Conservation (phyloP, 2,888 invertebrate species). For the Drosophila barbarae region DNA sequence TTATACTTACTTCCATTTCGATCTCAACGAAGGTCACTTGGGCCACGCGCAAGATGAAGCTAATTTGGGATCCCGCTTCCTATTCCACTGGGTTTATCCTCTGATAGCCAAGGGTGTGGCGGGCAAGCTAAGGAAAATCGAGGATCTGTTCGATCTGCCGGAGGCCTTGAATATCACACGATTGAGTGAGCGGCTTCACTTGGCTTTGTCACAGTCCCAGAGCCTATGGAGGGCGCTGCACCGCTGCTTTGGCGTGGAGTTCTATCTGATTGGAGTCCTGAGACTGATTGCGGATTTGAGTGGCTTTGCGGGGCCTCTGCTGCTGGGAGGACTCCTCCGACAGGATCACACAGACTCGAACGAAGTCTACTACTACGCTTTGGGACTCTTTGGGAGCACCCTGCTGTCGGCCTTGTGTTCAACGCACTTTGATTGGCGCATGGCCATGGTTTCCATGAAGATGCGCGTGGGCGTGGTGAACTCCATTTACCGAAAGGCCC, state of each 20-base stretch:
- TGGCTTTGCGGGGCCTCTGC: constrained; percentile 93
- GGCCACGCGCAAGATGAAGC: constrained; percentile 91
- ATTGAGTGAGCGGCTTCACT: constrained; percentile 75
- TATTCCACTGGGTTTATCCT: constrained; percentile 93
- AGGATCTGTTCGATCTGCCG: constrained; percentile 91
- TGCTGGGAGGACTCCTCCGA: constrained; percentile 89
- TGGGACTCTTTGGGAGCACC: constrained; percentile 84
- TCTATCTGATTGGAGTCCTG: constrained; percentile 90
- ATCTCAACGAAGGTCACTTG: constrained; percentile 85
- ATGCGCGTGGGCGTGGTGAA: constrained; percentile 92
- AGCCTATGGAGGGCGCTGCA: constrained; percentile 86
- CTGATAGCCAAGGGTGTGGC: constrained; percentile 89
- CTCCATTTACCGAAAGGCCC: constrained; percentile 85
- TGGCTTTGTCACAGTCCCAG: constrained; percentile 77
- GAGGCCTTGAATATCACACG: constrained; percentile 76
- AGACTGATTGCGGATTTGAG: constrained; percentile 90
- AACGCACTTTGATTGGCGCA: constrained; percentile 93
- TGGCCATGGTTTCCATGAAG: constrained; percentile 90
- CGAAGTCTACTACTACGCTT: constrained; percentile 83
- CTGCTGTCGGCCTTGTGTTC: constrained; percentile 88
- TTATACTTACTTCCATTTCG: constrained; percentile 85
- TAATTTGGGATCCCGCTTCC: constrained; percentile 85
- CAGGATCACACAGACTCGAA: constrained; percentile 75
- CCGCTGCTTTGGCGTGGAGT: constrained; percentile 88
- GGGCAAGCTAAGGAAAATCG: constrained; percentile 85